Evolutionary conservation across 2,113 vertebrate genomes (phyloP).

Genomic region (Tautogolabrus adspersus): DNA sequence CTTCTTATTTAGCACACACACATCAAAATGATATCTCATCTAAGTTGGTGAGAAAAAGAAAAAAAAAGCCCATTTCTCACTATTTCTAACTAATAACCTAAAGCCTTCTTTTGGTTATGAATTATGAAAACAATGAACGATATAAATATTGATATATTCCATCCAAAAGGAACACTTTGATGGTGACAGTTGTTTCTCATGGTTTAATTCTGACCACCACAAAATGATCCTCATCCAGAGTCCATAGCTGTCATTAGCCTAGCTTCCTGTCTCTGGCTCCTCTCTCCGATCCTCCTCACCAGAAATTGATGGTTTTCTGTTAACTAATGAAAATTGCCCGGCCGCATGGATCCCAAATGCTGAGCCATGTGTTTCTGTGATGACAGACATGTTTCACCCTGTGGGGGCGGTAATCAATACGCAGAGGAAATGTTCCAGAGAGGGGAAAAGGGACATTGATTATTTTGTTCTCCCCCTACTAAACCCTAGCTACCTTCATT

Average conservation of each 20-base stretch:
- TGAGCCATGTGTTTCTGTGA: conserved; percentile 62
- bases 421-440: conserved; percentile 48
- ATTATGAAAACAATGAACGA: too few relatives aligned
- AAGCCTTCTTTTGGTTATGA: too few relatives aligned
- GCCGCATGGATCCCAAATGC: conserved; percentile 41
- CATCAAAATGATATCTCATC: not conserved
- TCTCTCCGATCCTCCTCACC: not conserved
- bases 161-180: not conserved
- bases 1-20: not conserved
- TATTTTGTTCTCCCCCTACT: not conserved
- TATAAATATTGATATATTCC: too few relatives aligned
- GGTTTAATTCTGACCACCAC: not conserved
- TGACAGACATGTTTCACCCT: conserved; percentile 41
- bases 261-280: not conserved
- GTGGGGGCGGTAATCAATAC: conserved; percentile 53
- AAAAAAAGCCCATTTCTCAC: not conserved
- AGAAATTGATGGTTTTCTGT: conserved; percentile 46
- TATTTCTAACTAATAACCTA: not conserved
- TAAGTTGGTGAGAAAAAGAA: not conserved
- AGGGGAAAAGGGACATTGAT: conserved; percentile 28
- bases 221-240: conserved; percentile 11
- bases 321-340: conserved; percentile 56
- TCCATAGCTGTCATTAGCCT: not conserved
- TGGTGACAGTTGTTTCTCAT: not conserved
- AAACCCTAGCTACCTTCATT: conserved; percentile 16